phyloP scores from a whole-genome alignment of 2,888 invertebrate genomes.

The Scaptodrosophila latifasciaeformis region DNA sequence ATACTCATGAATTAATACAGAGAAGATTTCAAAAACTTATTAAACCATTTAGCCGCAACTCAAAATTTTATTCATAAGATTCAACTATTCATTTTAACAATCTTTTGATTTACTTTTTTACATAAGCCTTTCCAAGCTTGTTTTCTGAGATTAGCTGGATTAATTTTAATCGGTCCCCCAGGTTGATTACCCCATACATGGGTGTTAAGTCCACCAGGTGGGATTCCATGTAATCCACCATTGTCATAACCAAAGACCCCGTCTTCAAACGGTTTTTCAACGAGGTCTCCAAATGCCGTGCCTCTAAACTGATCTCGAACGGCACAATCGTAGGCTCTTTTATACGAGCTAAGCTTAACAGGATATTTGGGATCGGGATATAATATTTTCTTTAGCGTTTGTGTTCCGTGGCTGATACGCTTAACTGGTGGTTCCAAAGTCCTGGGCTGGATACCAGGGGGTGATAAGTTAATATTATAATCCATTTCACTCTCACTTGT shows the following conservation, averaged over 20 bases:
- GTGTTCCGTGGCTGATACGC: slow-evolving; percentile 78
- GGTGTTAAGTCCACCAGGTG: slow-evolving; percentile 13
- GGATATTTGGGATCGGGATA: slow-evolving; percentile 45
- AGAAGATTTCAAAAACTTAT: too few relatives aligned
- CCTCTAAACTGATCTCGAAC: slow-evolving; percentile 46
- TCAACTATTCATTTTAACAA: too few relatives aligned
- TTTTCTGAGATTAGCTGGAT: too few relatives aligned
- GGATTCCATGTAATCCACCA: slow-evolving; percentile 37
- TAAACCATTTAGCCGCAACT: too few relatives aligned
- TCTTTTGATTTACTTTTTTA: too few relatives aligned
- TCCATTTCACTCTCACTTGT: slow-evolving; percentile 78
- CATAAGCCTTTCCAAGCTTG: too few relatives aligned
- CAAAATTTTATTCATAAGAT: too few relatives aligned
- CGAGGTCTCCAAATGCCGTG: slow-evolving; percentile 33
- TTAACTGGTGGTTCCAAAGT: slow-evolving; percentile 75
- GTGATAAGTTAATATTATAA: slow-evolving; percentile 82
- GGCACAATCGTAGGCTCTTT: slow-evolving; percentile 60
- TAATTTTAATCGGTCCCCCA: slow-evolving; percentile 24
- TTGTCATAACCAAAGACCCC: slow-evolving; percentile 41
- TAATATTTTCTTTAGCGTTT: slow-evolving; percentile 77
- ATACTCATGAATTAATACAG: too few relatives aligned
- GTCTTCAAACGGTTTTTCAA: slow-evolving; percentile 42
- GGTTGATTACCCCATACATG: slow-evolving; percentile 9
- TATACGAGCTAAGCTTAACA: slow-evolving; percentile 42
- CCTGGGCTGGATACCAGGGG: slow-evolving; percentile 76